A percentile compares a stretch with the other conserved stretches of the same genome.
These are phyloP conservation scores for Micromys minutus DNA, from an alignment of 2,113 vertebrate species.

Conservation along the genomic window DNA sequence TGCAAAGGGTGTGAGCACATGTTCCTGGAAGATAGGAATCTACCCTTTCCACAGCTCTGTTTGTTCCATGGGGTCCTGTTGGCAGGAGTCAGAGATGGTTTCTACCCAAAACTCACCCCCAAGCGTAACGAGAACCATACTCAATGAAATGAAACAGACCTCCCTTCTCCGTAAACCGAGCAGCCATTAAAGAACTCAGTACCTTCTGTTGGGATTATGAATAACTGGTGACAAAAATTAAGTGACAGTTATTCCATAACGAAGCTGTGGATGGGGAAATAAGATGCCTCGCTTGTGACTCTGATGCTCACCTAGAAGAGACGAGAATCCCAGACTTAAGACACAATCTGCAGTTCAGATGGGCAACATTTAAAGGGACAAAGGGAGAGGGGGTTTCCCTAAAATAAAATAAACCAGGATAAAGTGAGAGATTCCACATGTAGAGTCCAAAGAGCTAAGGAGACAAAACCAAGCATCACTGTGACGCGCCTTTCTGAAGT, in stretches of 20 bases:
- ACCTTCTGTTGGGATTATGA: not conserved
- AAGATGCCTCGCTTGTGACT: rapidly evolving
- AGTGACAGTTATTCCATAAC: slow-evolving; percentile 70
- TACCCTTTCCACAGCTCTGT: rapidly evolving
- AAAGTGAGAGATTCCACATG: not conserved
- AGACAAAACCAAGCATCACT: not conserved
- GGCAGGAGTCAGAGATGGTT: not conserved
- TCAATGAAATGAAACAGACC: slow-evolving; percentile 19
- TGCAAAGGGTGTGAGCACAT: rapidly evolving
- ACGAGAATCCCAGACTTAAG: slow-evolving; percentile 12
- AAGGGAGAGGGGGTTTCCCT: not conserved
- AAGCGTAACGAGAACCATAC: not conserved
- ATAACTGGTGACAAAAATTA: slow-evolving; percentile 65
- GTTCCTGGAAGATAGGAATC: rapidly evolving
- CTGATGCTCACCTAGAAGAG: not conserved
- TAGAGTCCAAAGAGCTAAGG: not conserved
- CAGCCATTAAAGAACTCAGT: not conserved
- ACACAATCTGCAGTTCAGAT: not conserved
- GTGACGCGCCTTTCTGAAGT: not conserved
- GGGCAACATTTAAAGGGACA: not conserved
- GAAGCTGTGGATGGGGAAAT: slow-evolving; percentile 58
- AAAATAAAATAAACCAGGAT: slow-evolving; percentile 6
- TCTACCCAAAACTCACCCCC: not conserved
- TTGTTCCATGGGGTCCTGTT: rapidly evolving
- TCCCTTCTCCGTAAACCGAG: not conserved